phyloP scores from a whole-genome alignment of 2,888 invertebrate species.

The Nemotelus nigrinus region DNA sequence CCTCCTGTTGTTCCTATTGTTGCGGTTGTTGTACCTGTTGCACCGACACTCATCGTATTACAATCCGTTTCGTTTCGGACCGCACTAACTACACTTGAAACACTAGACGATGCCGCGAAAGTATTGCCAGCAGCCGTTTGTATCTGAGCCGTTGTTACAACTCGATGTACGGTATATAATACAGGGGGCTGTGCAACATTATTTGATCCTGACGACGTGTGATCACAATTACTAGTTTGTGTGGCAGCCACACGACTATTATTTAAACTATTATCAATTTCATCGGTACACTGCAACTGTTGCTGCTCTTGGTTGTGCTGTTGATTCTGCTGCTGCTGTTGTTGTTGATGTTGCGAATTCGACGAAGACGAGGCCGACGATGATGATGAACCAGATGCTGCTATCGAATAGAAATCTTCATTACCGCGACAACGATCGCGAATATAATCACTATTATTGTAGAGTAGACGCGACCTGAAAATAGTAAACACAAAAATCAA shows the following conservation, averaged over 20 bases:
- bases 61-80: slow-evolving; percentile 57
- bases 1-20: slow-evolving; percentile 20
- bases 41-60: slow-evolving; percentile 16
- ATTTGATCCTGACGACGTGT: slow-evolving; percentile 48
- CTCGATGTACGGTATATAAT: slow-evolving; percentile 64
- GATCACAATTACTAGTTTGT: slow-evolving; percentile 59
- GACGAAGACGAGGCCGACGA: slow-evolving; percentile 51
- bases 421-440: slow-evolving; percentile 57
- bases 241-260: slow-evolving; percentile 59
- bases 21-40: not conserved
- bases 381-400: slow-evolving; percentile 55
- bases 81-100: slow-evolving; percentile 63
- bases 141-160: slow-evolving; percentile 64
- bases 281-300: slow-evolving; percentile 55
- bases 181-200: slow-evolving; percentile 56
- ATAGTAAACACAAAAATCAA: not conserved
- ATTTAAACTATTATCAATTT: slow-evolving; percentile 57
- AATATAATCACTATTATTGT: slow-evolving; percentile 60
- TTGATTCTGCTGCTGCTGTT: slow-evolving; percentile 52
- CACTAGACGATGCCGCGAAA: slow-evolving; percentile 63
- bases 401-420: slow-evolving; percentile 61
- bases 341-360: slow-evolving; percentile 52
- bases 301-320: slow-evolving; percentile 53
- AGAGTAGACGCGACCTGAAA: slow-evolving; percentile 62
- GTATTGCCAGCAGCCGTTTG: slow-evolving; percentile 62